Evolutionary conservation across 2,797 vertebrate genomes (phyloP).

Genomic region (Sebastes trivittatus): DNA sequence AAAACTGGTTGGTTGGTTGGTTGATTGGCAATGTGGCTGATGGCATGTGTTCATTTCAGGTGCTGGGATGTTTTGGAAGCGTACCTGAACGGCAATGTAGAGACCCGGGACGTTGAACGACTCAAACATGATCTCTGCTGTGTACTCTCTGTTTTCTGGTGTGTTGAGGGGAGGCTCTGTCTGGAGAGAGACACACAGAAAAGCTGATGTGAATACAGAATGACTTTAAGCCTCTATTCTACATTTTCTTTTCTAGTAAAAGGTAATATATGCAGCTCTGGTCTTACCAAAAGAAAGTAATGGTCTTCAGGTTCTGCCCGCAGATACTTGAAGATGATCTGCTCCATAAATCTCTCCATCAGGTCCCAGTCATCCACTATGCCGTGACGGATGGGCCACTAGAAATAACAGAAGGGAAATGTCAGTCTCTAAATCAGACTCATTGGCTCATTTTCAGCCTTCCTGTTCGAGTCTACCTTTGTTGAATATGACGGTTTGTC

Average conservation of each 20-base stretch:
- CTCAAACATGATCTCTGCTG: slow-evolving; percentile 97
- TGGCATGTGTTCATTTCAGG: neutral
- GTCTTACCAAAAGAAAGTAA: slow-evolving; percentile 93
- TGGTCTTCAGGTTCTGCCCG: slow-evolving; percentile 97
- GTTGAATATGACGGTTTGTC: slow-evolving; percentile 97
- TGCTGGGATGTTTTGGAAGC: neutral
- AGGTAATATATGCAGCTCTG: neutral
- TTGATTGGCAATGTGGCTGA: neutral
- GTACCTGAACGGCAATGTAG: slow-evolving; percentile 95
- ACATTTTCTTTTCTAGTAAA: neutral
- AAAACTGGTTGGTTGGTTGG: too few relatives aligned
- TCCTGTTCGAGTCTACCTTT: slow-evolving; percentile 82
- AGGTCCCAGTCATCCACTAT: slow-evolving; percentile 99
- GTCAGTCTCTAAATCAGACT: neutral
- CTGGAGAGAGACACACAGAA: slow-evolving; percentile 64
- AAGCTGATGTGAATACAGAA: neutral
- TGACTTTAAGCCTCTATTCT: neutral
- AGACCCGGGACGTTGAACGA: slow-evolving; percentile 95
- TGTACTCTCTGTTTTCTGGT: slow-evolving; percentile 94
- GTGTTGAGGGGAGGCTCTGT: slow-evolving; percentile 95
- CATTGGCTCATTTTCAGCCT: neutral
- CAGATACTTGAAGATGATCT: slow-evolving; percentile 99
- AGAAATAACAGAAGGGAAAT: neutral
- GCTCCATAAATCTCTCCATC: slow-evolving; percentile 99
- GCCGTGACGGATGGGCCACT: slow-evolving; percentile 98